Base-by-base conservation (phyloP, 2,113 vertebrate genomes). In the Notothenia rossii region DNA sequence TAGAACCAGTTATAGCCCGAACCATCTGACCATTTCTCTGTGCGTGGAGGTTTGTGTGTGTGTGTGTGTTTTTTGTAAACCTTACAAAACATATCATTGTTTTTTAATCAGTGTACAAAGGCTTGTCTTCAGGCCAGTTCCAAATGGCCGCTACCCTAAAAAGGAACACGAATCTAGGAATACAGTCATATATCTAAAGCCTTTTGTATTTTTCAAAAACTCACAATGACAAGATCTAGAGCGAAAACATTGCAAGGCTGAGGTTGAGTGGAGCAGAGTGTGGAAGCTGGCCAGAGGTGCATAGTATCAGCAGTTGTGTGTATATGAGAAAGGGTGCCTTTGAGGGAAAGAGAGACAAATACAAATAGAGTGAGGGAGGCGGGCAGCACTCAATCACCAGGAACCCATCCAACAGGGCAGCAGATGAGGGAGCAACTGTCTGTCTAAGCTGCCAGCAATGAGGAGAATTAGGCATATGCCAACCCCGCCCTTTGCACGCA, bases 371-470 rank as follows among this genome's bases (percentile, higher is more conserved):
- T 48, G 68, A 62, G 76, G 67, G 81, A 84, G 82, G 79, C 55
- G 76, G 84, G 77, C 77, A 77, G 77, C 10, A 78, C 77, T 90
- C 86, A 85, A 62, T 89, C 75, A 82, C 81, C 76, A 79, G 89
- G 84, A 81, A 86, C 20, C 51, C 76, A 36, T 91, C 90, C 90
- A 93, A 77, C 88, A 84, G 86, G 81, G 89, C 86, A 91, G 91
- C 91, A 92, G 87, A 91, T 93, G 90, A 92, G 84, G 79, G 81
- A 92, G 91, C 90, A 91, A 92, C 90, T 91, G 89, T 90, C 92
- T 86, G 77, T 82, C 46, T 78, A 67, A 79, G 87, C 79, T 88
- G 92, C 86, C 88, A 91, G 72, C 54, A 75, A 77, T 64, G 84
- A 81, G 75, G 84, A 83, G 88, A 85, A 80, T 84, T 77, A 82